These are phyloP conservation scores for Volucella zonaria DNA, from an alignment of 2,888 invertebrate species.

Conservation along the genomic window DNA sequence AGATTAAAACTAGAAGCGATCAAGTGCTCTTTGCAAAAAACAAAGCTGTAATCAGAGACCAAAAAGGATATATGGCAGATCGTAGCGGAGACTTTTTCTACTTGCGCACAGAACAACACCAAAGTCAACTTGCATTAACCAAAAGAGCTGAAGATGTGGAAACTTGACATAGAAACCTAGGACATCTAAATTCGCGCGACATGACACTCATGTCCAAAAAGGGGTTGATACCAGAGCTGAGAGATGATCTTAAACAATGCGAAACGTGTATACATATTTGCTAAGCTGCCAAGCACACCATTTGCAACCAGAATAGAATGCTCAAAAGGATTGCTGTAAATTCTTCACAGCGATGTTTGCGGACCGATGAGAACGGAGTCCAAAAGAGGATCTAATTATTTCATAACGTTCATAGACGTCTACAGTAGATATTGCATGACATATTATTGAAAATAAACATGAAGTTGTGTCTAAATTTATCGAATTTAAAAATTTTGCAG, in stretches of 20 bases:
- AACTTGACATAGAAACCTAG: constrained; percentile 20
- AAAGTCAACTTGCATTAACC: neutral
- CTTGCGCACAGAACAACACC: constrained; percentile 4
- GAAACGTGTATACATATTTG: constrained; percentile 4
- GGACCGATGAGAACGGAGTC: constrained; percentile 55
- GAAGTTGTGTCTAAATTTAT: too few relatives aligned
- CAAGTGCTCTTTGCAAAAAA: constrained; percentile 17
- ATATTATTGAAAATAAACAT: too few relatives aligned
- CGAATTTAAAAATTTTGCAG: too few relatives aligned
- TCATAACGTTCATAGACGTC: constrained; percentile 45
- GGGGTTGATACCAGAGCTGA: constrained; percentile 21
- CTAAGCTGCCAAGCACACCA: neutral
- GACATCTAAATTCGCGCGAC: constrained; percentile 16
- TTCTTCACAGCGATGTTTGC: constrained; percentile 63
- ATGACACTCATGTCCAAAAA: constrained; percentile 36
- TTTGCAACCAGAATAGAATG: neutral
- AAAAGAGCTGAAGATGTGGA: neutral
- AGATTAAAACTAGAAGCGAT: constrained; percentile 57
- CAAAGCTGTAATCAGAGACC: neutral
- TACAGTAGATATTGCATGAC: constrained; percentile 9
- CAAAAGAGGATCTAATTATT: constrained; percentile 18
- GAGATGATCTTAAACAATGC: constrained; percentile 6
- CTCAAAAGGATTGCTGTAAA: neutral
- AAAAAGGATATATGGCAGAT: neutral
- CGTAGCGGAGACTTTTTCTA: neutral